These are phyloP conservation scores for Reinhardtius hippoglossoides DNA, from an alignment of 2,113 vertebrate genomes.

Conservation along the genomic window DNA sequence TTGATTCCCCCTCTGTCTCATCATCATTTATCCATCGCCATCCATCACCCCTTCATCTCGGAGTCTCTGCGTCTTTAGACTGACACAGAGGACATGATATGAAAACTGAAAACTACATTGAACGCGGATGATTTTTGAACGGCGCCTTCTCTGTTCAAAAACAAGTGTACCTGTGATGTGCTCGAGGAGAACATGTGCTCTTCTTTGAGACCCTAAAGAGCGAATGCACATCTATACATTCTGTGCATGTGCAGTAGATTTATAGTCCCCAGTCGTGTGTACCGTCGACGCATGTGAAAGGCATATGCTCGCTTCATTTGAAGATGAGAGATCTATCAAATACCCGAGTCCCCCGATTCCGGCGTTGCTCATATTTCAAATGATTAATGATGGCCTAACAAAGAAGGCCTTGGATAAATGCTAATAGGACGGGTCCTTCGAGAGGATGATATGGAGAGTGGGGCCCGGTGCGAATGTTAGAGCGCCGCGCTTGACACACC, in stretches of 20 bases:
- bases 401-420: constrained; percentile 79
- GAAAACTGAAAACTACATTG: constrained; percentile 51
- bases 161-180: too few relatives aligned
- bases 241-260: constrained; percentile 6
- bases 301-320: constrained; percentile 66
- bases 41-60: constrained; percentile 76
- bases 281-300: constrained; percentile 41
- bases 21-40: constrained; percentile 72
- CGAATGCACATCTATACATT: neutral
- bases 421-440: constrained; percentile 79
- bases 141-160: constrained; percentile 17
- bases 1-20: constrained; percentile 58
- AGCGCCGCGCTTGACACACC: constrained; percentile 59
- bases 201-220: neutral
- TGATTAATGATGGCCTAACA: constrained; percentile 83
- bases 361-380: constrained; percentile 78
- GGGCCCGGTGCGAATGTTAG: constrained; percentile 61
- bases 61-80: constrained; percentile 52
- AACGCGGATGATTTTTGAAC: constrained; percentile 23
- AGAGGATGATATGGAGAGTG: constrained; percentile 72
- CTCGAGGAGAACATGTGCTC: neutral
- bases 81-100: constrained; percentile 55
- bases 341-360: constrained; percentile 50
- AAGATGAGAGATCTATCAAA: constrained; percentile 74
- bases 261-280: neutral